Evolutionary conservation across 2,797 vertebrate species (phyloP), one percentile per base, ranked within the genome.

Genomic region (Fistularia tabacaria): DNA sequence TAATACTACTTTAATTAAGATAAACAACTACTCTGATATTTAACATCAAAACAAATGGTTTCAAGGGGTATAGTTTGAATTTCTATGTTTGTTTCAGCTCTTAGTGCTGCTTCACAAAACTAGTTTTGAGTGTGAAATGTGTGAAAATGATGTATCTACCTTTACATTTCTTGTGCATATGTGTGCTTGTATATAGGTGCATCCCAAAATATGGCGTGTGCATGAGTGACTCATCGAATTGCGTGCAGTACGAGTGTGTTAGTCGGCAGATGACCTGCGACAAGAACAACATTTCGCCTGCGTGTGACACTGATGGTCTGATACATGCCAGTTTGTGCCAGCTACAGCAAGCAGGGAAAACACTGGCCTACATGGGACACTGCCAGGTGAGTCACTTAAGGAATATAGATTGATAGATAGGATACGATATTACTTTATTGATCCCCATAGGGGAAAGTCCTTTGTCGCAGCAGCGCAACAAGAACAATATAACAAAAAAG

Each of bases 321-420:
- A 93, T 94, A 64, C 94, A 98, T 65, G 67, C 56, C 46, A 97
- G 89, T 54, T 78, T 92, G 62, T 99, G 97, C 68, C 86, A 90
- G 55, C 87, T 99, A 62, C 92, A 93, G 79, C 95, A 96, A 77
- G 91, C 91, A 48, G 94, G 93, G 25, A 98, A 97, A 73, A 92
- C 62, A 38, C 85, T 98, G 66, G 93, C 95, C 7, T 99, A 99
- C 83, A 90, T 77, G 84, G 96, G 97, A 9, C 92, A 93, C 0
- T 99, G 97, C 79, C 96, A 99, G 93, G 97, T 98, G 91, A 50
- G 74, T 58, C n/a, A 15, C 37, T n/a, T n/a, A n/a, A n/a, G n/a
- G n/a, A n/a, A n/a, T n/a, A n/a, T n/a, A n/a, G n/a, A n/a, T n/a
- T n/a, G n/a, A n/a, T n/a, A n/a, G n/a, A n/a, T n/a, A n/a, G n/a